Base-by-base conservation (phyloP, 2,888 invertebrate species). In the Lumbricus terrestris region DNA sequence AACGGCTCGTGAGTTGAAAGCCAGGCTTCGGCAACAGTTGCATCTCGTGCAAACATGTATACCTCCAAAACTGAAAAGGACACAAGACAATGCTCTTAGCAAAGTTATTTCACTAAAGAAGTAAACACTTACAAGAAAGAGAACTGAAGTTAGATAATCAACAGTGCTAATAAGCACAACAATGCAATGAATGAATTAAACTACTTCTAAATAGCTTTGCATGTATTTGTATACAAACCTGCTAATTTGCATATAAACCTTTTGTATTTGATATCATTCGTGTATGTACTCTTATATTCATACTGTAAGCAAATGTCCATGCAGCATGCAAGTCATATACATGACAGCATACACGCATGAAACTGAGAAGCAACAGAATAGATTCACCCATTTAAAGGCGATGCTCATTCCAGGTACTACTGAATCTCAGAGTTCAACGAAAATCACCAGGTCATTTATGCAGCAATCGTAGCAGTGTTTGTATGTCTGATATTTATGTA, bases 21-120 rank as follows among this genome's bases (percentile, higher is more conserved):
- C 99, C 99, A 99, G 40, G 98, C 98, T 95, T 99, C 99, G 38
- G 99, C 99, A 91, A 99, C 99, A 54, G 99, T 98, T 88, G 99
- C 99, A 96, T 99, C 99, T 95, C 99, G 96, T 54, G 99, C 99
- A 95, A 99, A 99, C 95, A 99, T 99, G 96, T 99, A 99, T 90
- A 99, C 99, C 96, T 99, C 99, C 96, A 99, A 93, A 92, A 96
- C 95, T 95, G 42, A 40, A 90, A n/a, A n/a, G n/a, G n/a, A n/a
- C 29, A 93, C 90, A 94, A 93, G n/a, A 69, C 47, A 47, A 69
- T 69, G 69, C 69, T 69, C 29, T 69, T n/a, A 69, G 2, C n/a
- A 69, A n/a, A 69, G 5, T 47, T 69, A 11, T n/a, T n/a, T n/a
- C 4, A 69, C 4, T n/a, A n/a, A 69, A 69, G 69, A 69, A 29